Conservation (phyloP, 1,140 invertebrate genomes). For the Melipona quadrifasciata region DNA sequence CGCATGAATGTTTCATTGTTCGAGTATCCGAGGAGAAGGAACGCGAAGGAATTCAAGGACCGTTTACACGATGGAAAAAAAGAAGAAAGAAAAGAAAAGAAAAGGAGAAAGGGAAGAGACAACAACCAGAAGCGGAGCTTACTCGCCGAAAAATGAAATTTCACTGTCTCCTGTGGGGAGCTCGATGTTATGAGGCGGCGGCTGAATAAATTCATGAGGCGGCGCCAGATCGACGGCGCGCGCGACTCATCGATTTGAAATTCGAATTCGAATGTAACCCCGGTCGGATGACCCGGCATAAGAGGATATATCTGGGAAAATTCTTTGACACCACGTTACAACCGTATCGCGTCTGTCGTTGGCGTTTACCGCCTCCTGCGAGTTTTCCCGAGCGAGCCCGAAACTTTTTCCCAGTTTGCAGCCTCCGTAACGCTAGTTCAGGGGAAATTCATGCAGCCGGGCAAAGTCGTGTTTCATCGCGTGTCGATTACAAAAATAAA, state of each 20-base stretch:
- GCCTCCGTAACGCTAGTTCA: neutral
- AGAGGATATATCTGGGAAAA: neutral
- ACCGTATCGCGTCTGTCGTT: conserved; percentile 1
- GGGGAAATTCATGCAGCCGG: neutral
- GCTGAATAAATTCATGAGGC: conserved; percentile 37
- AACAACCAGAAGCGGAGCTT: neutral
- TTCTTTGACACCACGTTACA: neutral
- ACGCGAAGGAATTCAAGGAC: neutral
- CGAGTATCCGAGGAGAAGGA: neutral
- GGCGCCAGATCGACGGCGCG: neutral
- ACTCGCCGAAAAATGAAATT: conserved; percentile 4
- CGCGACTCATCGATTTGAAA: conserved; percentile 19
- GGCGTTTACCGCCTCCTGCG: no score
- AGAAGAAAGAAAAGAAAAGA: no score
- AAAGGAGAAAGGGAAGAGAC: no score
- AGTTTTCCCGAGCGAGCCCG: neutral
- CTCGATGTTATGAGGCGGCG: neutral
- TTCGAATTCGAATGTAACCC: conserved; percentile 1
- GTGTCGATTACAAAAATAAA: neutral
- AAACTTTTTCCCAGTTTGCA: neutral
- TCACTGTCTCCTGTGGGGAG: neutral
- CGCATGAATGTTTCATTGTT: no score
- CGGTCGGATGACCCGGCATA: neutral
- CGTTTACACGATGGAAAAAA: neutral
- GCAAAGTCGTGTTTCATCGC: neutral